These are phyloP conservation scores for Thymallus thymallus DNA, from an alignment of 2,113 vertebrate genomes.

Conservation along the genomic window DNA sequence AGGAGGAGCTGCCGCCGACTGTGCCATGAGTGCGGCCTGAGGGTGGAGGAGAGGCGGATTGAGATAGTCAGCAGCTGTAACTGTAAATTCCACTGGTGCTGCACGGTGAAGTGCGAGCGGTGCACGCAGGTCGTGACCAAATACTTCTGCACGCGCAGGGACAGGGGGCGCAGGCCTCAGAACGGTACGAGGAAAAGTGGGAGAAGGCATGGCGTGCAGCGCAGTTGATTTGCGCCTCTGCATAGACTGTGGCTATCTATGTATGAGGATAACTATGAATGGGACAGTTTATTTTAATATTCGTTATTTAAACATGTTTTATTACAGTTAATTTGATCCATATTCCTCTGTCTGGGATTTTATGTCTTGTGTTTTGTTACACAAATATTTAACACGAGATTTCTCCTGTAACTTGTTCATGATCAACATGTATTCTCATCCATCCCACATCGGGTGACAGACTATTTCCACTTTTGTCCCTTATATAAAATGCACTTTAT, in stretches of 20 bases:
- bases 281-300: constrained; percentile 7
- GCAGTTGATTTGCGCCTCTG: constrained; percentile 49
- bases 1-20: constrained; percentile 83
- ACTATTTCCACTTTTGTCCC: not conserved
- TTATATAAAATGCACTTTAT: constrained; percentile 2
- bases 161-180: constrained; percentile 34
- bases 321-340: not conserved
- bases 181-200: constrained; percentile 67
- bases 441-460: not conserved
- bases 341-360: not conserved
- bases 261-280: no score
- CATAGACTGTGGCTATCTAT: not conserved
- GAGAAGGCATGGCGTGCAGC: constrained; percentile 61
- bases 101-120: constrained; percentile 88
- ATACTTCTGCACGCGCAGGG: constrained; percentile 79
- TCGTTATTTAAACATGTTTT: constrained; percentile 28
- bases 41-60: constrained; percentile 77
- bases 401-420: not conserved
- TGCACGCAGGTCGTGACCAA: constrained; percentile 84
- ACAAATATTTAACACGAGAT: not conserved
- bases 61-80: constrained; percentile 88
- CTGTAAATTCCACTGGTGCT: constrained; percentile 98
- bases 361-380: not conserved
- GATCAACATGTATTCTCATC: not conserved
- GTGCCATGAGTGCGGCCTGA: constrained; percentile 87